These are phyloP conservation scores for Nycticorax nycticorax DNA, from an alignment of 2,113 vertebrate genomes.

Conservation along the genomic window DNA sequence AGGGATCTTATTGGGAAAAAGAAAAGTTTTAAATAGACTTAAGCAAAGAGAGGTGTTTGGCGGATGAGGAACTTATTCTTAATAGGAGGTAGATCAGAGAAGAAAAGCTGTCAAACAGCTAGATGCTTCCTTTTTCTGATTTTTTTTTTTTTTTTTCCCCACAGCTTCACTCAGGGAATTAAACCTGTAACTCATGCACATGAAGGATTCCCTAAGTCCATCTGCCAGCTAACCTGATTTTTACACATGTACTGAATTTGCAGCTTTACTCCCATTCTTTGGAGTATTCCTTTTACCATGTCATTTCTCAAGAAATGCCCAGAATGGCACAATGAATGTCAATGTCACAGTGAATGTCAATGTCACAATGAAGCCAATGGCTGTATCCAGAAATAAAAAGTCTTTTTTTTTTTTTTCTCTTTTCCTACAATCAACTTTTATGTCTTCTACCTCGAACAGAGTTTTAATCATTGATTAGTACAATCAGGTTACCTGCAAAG, in stretches of 20 bases:
- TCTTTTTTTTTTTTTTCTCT: neutral
- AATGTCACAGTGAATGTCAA: neutral
- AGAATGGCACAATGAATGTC: neutral
- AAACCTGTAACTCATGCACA: neutral
- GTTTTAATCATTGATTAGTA: conserved; percentile 37
- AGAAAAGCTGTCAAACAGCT: neutral
- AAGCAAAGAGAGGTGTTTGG: neutral
- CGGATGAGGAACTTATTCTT: neutral
- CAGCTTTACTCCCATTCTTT: neutral
- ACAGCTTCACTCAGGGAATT: neutral
- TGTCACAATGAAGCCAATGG: neutral
- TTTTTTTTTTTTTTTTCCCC: neutral
- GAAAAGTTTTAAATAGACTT: neutral
- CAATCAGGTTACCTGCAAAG: neutral
- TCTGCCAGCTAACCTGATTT: neutral
- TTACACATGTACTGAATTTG: neutral
- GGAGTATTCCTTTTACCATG: neutral
- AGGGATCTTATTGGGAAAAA: neutral
- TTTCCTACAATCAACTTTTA: neutral
- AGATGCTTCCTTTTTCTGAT: neutral
- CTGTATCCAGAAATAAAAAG: neutral
- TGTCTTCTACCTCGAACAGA: neutral
- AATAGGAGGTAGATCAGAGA: neutral
- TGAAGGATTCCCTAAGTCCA: neutral
- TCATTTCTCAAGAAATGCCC: neutral